Evolutionary conservation across 2,113 vertebrate genomes (phyloP).

Genomic region (Chaenogobius annularis): DNA sequence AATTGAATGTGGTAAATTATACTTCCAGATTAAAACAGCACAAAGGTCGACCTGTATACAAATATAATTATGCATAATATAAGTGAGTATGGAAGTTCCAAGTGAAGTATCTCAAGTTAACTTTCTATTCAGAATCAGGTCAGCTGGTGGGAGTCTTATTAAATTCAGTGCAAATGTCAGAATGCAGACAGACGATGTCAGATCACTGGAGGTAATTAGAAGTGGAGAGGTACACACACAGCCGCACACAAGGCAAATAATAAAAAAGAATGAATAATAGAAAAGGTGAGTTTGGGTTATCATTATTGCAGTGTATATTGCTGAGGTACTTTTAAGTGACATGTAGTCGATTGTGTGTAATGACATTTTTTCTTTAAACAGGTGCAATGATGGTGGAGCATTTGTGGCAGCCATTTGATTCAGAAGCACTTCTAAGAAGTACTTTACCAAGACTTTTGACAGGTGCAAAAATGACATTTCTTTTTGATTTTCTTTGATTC

Average conservation of each 20-base stretch:
- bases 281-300: background rate
- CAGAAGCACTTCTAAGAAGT: background rate
- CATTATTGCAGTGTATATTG: background rate
- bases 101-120: background rate
- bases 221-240: background rate
- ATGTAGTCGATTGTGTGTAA: background rate
- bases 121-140: background rate
- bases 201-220: conserved; percentile 5
- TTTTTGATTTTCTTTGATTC: background rate
- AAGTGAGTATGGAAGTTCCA: background rate
- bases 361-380: background rate
- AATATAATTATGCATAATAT: background rate
- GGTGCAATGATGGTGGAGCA: background rate
- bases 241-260: conserved; percentile 4
- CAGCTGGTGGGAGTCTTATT: background rate
- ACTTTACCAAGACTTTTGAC: background rate
- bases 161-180: conserved; percentile 12
- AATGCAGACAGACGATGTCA: conserved; percentile 1
- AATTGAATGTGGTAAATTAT: conserved; percentile 2
- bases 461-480: conserved; percentile 1
- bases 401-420: background rate
- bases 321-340: background rate
- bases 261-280: background rate
- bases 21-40: background rate
- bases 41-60: background rate